Conservation (phyloP, 2,888 invertebrate species). For the Pachymerium ferrugineum region DNA sequence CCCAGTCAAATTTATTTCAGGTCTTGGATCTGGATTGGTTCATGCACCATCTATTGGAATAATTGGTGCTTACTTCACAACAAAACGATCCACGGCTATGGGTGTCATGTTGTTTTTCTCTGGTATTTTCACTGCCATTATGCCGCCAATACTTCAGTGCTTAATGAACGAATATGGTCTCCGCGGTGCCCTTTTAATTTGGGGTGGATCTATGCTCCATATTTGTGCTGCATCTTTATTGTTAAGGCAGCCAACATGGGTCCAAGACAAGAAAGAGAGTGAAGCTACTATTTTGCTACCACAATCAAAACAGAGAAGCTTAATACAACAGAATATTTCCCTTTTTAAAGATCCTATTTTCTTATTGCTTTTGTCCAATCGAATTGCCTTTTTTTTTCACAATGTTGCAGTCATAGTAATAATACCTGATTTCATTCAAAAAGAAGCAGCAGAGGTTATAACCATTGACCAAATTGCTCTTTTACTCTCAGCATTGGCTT, state of each 20-base stretch:
- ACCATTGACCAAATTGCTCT: not conserved
- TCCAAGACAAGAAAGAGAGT: not conserved
- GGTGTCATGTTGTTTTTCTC: not conserved
- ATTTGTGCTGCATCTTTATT: not conserved
- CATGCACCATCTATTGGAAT: not conserved
- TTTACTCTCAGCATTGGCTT: not conserved
- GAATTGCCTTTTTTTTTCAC: not conserved
- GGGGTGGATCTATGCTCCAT: not conserved
- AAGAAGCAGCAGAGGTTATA: not conserved
- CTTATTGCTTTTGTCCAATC: not conserved
- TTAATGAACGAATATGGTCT: not conserved
- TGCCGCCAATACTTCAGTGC: not conserved
- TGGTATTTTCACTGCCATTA: not conserved
- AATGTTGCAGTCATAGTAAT: not conserved
- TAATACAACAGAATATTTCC: no score
- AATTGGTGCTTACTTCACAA: not conserved
- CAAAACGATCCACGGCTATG: not conserved
- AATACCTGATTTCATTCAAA: not conserved
- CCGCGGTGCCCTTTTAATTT: not conserved
- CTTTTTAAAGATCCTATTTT: not conserved
- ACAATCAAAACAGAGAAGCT: no score
- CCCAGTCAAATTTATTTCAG: no score
- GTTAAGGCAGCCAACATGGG: no score
- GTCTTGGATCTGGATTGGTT: not conserved
- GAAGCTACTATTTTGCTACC: no score